Evolutionary conservation across 2,797 vertebrate species (phyloP).

Genomic region (Gouania willdenowi): DNA sequence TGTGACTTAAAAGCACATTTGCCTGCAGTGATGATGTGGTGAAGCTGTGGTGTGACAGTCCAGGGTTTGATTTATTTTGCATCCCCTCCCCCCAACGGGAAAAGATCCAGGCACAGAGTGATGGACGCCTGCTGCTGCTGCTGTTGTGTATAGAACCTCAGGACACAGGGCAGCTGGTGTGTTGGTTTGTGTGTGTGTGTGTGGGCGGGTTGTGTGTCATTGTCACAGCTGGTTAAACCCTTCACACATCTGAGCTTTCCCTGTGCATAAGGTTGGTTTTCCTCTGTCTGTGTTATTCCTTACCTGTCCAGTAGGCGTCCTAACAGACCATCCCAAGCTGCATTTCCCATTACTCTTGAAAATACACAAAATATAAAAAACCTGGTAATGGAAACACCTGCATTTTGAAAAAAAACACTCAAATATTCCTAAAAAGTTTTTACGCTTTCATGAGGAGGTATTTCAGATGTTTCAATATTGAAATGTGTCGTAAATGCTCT

Average conservation of each 20-base stretch:
- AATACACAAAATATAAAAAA: too few relatives aligned
- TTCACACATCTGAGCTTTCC: background rate
- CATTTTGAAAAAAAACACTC: too few relatives aligned
- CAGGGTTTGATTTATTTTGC: conserved; percentile 5
- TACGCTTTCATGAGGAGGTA: too few relatives aligned
- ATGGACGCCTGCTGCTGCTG: conserved; percentile 9
- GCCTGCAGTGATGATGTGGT: background rate
- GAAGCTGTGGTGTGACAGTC: conserved; percentile 5
- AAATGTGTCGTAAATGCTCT: too few relatives aligned
- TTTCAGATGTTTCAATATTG: too few relatives aligned
- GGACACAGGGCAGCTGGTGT: background rate
- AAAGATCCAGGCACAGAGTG: background rate
- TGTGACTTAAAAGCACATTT: background rate
- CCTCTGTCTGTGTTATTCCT: background rate
- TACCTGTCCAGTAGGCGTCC: conserved; percentile 14
- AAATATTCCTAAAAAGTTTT: too few relatives aligned
- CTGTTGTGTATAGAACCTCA: background rate
- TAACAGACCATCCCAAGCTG: too few relatives aligned
- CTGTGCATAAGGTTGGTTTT: background rate
- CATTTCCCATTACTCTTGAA: too few relatives aligned
- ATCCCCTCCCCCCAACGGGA: too few relatives aligned
- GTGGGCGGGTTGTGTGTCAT: background rate
- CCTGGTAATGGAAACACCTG: too few relatives aligned
- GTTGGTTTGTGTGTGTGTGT: conserved; percentile 3
- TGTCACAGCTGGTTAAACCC: background rate